Conservation (phyloP, 1,140 invertebrate species). For the Vanessa tameamea region DNA sequence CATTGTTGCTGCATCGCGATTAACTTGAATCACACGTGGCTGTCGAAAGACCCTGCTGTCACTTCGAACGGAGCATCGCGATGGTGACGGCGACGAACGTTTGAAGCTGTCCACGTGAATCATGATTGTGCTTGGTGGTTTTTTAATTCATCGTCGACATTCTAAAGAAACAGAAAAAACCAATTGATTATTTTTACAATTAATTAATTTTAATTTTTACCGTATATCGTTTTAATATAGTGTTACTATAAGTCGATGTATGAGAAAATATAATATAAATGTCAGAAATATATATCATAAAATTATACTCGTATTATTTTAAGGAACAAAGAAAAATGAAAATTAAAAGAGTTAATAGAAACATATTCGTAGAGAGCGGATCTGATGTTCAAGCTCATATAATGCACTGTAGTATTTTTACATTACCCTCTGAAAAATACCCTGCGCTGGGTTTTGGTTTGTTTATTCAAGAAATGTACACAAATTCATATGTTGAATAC, state of each 20-base stretch:
- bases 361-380: slow-evolving; percentile 12
- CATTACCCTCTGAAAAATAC: slow-evolving; percentile 22
- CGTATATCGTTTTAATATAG: no score
- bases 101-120: slow-evolving; percentile 70
- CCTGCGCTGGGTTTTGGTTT: slow-evolving; percentile 24
- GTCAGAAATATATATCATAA: not conserved
- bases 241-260: not conserved
- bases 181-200: not conserved
- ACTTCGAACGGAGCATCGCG: slow-evolving; percentile 71
- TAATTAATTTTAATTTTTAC: not conserved
- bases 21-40: slow-evolving; percentile 77
- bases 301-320: not conserved
- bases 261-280: not conserved
- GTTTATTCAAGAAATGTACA: slow-evolving; percentile 24
- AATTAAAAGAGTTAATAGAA: slow-evolving; percentile 4
- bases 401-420: slow-evolving; percentile 26
- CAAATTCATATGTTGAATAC: slow-evolving; percentile 27
- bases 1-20: slow-evolving; percentile 78
- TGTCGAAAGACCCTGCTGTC: slow-evolving; percentile 67
- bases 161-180: slow-evolving; percentile 15
- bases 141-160: slow-evolving; percentile 20
- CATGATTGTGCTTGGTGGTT: slow-evolving; percentile 46
- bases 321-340: slow-evolving; percentile 6
- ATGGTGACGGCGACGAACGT: slow-evolving; percentile 70
- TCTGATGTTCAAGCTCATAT: slow-evolving; percentile 13